Base-by-base conservation (phyloP, 2,888 invertebrate genomes). In the Sinohyriopsis cumingii region DNA sequence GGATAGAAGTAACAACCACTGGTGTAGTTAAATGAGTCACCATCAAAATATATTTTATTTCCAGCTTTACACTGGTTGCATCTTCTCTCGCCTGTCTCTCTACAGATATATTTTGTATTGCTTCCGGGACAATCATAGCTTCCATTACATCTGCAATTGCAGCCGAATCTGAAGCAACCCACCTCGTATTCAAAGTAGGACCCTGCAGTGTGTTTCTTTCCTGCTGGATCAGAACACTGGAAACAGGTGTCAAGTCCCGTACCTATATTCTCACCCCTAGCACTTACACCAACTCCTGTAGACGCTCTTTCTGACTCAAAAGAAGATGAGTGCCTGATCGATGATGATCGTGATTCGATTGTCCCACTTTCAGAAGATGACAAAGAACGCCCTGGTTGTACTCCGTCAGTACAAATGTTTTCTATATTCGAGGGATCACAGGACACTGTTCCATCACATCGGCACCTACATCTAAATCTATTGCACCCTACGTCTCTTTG, bases 391-490 rank as follows among this genome's bases (percentile, higher is more conserved):
- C 65, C 62, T 19, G 60, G 45, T n/a, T 63, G 63, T 18, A 65
- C 55, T 19, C 63, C 57, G 4, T 61, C 57, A 19, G 55, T 25
- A 54, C 77, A 77, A 5, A 63, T 59, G 55, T 73, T 64, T 9
- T 67, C 57, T 6, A 55, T 70, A 33, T 61, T 68, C 5, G 71
- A 69, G 12, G 77, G 64, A 9, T 82, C 81, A 65, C 86, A 86
- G 19, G 70, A 68, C 19, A 74, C 77, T 1, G 73, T 63, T 0
- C 86, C 86, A 67, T 84, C 73, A 69, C 86, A 86, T 19, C 75
- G 63, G 67, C 84, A 85, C 4, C 71, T 72, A 67, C 86, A 86
- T 12, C 69, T 71, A 57, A 81, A 82, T 56, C 79, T 75, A n/a
- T 76, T 71, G 68, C 86, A 86, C 0, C 81, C 81, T 22, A 75